Evolutionary conservation across 2,113 vertebrate genomes (phyloP), one percentile per base, ranked within the genome.

Genomic region (Xyliphius kryptos): DNA sequence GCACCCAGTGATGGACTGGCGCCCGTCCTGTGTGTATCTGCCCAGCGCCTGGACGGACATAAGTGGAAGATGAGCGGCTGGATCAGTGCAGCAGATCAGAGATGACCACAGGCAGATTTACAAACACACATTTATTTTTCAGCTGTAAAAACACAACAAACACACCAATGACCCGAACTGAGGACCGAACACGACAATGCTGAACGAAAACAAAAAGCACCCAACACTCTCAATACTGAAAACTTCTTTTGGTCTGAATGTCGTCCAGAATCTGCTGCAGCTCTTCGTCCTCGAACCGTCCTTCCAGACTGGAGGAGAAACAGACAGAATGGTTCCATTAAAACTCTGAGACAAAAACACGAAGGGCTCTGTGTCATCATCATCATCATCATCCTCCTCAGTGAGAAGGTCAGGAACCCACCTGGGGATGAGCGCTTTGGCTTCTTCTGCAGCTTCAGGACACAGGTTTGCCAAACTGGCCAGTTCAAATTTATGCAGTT

Each of bases 221-320:
- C 40, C 3, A 14, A 41, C 3, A 10, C 1, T 41, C 43, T 80
- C 78, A 97, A 67, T 97, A 98, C 72, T 98, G 95, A 83, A 97
- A 99, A 76, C 94, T 99, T 69, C 94, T 89, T 78, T 98, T 99
- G 41, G 95, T 98, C 84, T 98, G 95, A 80, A 98, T 98, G 69
- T 97, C 95, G 0, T 99, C 96, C 9, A 99, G 91, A 61, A 98
- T 97, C 83, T 98, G 94, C 63, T 98, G 95, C 13, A 99, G 82
- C 73, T 98, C 95, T 57, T 97, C 95, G 41, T 98, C 95, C 63
- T 98, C 94, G 78, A 99, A 97, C 0, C 94, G 89, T 0, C 96
- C 95, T 77, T 99, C 95, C 74, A 99, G 61, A 79, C 96, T 98
- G 75, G 13, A 51, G 8, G 21, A 51, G 12, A n/a, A 14, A 10